phyloP scores from a whole-genome alignment of 1,140 invertebrate genomes.

The Araneus ventricosus region DNA sequence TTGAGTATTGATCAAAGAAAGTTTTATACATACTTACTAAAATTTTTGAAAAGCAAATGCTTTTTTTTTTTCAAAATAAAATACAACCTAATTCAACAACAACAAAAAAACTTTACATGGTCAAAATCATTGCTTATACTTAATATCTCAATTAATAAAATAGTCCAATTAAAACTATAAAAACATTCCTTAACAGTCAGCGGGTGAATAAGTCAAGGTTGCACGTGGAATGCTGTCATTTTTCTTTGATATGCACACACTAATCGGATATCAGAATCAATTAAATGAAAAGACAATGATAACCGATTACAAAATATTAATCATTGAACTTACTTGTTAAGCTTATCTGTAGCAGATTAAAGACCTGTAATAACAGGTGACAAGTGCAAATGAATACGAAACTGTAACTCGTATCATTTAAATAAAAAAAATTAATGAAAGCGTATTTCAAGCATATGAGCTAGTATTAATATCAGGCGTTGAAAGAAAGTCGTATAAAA shows the following conservation, averaged over 20 bases:
- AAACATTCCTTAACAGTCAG: not conserved
- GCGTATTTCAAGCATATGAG: no score
- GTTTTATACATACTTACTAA: no score
- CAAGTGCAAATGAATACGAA: not conserved
- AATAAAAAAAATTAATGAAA: no score
- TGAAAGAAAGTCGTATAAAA: not conserved
- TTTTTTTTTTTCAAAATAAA: no score
- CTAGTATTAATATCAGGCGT: no score
- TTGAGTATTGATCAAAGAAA: no score
- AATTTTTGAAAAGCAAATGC: no score
- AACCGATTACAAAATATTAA: not conserved
- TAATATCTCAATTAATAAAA: no score
- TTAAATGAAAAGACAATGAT: not conserved
- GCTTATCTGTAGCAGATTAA: not conserved
- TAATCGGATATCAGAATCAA: not conserved
- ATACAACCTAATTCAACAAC: no score
- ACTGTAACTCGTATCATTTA: slow-evolving; percentile 1
- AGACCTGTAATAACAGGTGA: not conserved
- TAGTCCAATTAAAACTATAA: not conserved
- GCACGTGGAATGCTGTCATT: not conserved
- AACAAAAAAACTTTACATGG: no score
- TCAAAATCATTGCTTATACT: no score
- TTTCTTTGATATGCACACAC: not conserved
- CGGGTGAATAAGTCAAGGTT: not conserved
- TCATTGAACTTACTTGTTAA: not conserved